These are phyloP conservation scores for Sphaeridia pumilis DNA, from an alignment of 2,888 invertebrate genomes.

Conservation along the genomic window DNA sequence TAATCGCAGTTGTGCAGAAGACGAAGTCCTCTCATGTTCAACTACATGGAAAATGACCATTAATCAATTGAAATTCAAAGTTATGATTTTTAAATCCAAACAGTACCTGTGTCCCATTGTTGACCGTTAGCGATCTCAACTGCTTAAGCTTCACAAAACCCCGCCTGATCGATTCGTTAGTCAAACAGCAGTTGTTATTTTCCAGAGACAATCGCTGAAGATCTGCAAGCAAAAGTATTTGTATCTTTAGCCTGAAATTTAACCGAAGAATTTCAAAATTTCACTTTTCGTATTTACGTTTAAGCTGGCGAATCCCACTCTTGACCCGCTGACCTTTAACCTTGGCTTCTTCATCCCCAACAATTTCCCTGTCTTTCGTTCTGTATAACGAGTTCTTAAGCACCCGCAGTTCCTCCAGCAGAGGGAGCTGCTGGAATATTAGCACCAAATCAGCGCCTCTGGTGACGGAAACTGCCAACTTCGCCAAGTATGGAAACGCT, in stretches of 20 bases:
- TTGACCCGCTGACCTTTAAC: too few species aligned
- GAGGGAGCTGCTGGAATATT: conserved; percentile 5
- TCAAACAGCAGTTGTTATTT: conserved; percentile 15
- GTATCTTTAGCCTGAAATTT: too few species aligned
- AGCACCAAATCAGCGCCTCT: conserved; percentile 2
- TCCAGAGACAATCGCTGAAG: conserved; percentile 9
- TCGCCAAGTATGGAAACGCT: conserved; percentile 4
- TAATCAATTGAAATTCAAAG: too few species aligned
- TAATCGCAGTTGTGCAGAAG: neutral
- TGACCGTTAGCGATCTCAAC: conserved; percentile 2
- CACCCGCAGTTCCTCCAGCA: conserved; percentile 5
- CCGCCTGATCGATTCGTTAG: conserved; percentile 5
- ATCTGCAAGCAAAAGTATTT: conserved; percentile 2
- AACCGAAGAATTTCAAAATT: too few species aligned
- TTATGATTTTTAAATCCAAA: too few species aligned
- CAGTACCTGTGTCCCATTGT: conserved; percentile 2
- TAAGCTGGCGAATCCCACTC: conserved; percentile 7
- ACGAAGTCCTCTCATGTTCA: conserved; percentile 1
- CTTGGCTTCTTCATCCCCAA: conserved; percentile 1
- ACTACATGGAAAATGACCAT: conserved; percentile 5
- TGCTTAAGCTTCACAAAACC: conserved; percentile 4
- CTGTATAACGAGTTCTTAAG: conserved; percentile 12
- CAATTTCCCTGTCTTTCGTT: conserved; percentile 10
- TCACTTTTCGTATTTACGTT: too few species aligned
- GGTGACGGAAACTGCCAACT: conserved; percentile 10